Conservation (phyloP, 30 jellyfish, hydroid and myxozoan species). For the Aurelia sp. region DNA sequence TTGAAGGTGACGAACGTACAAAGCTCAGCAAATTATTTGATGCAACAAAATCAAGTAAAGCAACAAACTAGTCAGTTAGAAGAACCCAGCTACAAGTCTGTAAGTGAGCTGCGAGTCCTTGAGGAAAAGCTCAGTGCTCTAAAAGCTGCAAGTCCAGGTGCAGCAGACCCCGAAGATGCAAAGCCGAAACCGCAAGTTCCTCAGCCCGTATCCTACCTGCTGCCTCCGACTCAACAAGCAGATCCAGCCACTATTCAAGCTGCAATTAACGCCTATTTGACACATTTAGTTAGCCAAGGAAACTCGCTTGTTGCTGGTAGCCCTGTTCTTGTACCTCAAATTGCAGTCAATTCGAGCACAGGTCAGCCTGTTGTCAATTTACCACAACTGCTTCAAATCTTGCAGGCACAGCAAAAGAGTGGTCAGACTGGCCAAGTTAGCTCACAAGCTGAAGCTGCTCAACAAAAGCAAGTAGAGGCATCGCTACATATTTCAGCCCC, state of each 20-base stretch:
- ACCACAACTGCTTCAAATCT: conserved; percentile 37
- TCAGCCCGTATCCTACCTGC: conserved; percentile 20
- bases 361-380: conserved; percentile 21
- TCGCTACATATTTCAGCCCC: conserved; percentile 33
- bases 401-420: conserved; percentile 61
- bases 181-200: background rate
- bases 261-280: conserved; percentile 42
- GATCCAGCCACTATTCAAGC: conserved; percentile 37
- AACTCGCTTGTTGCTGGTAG: conserved; percentile 58
- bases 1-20: background rate
- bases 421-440: background rate
- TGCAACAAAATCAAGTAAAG: conserved; percentile 15
- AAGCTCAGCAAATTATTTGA: background rate
- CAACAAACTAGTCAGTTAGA: background rate
- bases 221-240: conserved; percentile 26
- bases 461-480: conserved; percentile 12
- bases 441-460: conserved; percentile 2
- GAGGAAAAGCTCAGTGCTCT: conserved; percentile 32
- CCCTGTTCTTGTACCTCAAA: conserved; percentile 44
- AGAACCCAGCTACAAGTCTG: conserved; percentile 13
- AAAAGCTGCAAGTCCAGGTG: conserved; percentile 53
- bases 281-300: conserved; percentile 26
- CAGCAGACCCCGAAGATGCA: background rate
- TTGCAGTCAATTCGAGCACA: conserved; percentile 13
- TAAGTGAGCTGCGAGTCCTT: conserved; percentile 15